These are phyloP conservation scores for Pocillopora meandrina DNA, from an alignment of 92 coral and sea anemone species.

Conservation along the genomic window DNA sequence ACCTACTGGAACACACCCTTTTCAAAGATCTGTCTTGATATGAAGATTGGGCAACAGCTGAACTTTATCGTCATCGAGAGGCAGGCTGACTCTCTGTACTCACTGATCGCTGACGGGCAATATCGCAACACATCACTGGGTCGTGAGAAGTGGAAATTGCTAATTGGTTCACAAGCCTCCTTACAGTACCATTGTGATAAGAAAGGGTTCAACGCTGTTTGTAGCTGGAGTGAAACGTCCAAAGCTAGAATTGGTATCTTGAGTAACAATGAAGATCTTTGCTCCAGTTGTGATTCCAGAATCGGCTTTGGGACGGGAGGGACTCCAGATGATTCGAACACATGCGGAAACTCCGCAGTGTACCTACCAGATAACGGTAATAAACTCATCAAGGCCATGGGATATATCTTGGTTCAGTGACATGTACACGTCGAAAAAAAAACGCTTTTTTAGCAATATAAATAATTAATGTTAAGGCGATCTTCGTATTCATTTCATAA, in stretches of 20 bases:
- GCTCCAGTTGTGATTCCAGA: neutral
- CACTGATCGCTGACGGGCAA: slow-evolving; percentile 27
- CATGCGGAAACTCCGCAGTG: neutral
- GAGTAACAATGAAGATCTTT: neutral
- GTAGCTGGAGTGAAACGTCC: neutral
- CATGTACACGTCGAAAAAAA: neutral
- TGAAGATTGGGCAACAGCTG: slow-evolving; percentile 8
- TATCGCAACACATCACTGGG: neutral
- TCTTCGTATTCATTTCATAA: no score
- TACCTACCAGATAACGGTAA: neutral
- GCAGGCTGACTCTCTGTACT: slow-evolving; percentile 16
- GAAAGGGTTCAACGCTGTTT: neutral
- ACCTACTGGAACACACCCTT: slow-evolving; percentile 46
- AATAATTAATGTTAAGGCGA: neutral
- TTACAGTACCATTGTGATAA: neutral
- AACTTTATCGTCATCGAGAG: neutral
- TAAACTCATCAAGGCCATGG: slow-evolving; percentile 1
- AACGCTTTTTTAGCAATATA: neutral
- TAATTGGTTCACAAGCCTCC: neutral
- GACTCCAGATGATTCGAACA: neutral
- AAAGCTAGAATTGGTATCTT: slow-evolving; percentile 1
- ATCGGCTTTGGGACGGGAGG: neutral
- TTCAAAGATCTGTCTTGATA: slow-evolving; percentile 3
- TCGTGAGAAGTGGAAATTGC: neutral
- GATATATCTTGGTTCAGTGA: neutral